Conservation (phyloP, 2,113 vertebrate genomes). For the Macrotis lagotis region DNA sequence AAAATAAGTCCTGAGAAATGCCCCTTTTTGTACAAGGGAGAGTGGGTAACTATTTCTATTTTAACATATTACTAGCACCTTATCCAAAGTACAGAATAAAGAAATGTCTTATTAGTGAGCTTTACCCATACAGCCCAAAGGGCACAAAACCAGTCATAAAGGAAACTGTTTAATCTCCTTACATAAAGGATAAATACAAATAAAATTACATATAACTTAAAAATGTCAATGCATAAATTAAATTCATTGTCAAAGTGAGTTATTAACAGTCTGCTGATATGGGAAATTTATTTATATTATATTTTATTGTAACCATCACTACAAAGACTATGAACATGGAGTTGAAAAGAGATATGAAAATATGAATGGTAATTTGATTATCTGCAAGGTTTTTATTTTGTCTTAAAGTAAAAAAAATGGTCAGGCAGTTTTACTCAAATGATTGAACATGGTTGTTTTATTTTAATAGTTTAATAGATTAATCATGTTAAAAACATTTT, state of each 20-base stretch:
- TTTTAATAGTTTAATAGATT: conserved; percentile 25
- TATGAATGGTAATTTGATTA: not conserved
- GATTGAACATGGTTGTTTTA: conserved; percentile 18
- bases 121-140: not conserved
- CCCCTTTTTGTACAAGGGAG: not conserved
- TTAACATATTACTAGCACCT: not conserved
- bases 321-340: not conserved
- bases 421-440: conserved; percentile 16
- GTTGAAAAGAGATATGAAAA: not conserved
- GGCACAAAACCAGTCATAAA: not conserved
- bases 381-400: not conserved
- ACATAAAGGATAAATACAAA: not conserved
- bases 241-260: not conserved
- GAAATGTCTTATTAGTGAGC: conserved; percentile 12
- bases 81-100: not conserved
- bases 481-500: conserved; percentile 45
- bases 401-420: not conserved
- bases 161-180: not conserved
- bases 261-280: not conserved
- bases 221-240: conserved; percentile 6
- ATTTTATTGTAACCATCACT: too few relatives aligned
- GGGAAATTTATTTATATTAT: not conserved
- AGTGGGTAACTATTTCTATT: not conserved
- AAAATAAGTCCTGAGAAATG: conserved; percentile 10
- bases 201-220: not conserved